A percentile compares a stretch with the other conserved stretches of the same genome.
Evolutionary conservation across 2,888 invertebrate species (phyloP).

Genomic region (Eupithecia dodoneata): DNA sequence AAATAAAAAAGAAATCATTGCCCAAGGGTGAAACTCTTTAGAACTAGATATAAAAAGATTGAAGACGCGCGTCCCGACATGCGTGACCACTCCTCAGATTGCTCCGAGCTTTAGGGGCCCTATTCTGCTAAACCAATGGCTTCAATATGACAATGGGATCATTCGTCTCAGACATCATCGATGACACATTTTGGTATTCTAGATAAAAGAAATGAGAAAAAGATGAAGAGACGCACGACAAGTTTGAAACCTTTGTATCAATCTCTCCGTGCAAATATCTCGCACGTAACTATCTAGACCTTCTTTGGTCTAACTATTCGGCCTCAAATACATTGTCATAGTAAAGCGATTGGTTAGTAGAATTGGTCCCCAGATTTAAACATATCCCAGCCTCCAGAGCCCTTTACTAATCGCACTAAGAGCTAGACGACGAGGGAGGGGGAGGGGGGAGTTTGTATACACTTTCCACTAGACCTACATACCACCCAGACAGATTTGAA

Average conservation of each 20-base stretch:
- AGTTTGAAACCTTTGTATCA: not conserved
- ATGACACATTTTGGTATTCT: not conserved
- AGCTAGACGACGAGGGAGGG: not conserved
- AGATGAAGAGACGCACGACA: not conserved
- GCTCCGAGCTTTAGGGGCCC: not conserved
- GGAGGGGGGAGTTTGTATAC: not conserved
- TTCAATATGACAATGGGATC: not conserved
- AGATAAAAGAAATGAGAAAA: not conserved
- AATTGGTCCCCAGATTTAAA: not conserved
- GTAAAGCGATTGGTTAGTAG: not conserved
- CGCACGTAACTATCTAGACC: not conserved
- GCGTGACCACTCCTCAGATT: constrained; percentile 4
- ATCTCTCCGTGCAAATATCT: not conserved
- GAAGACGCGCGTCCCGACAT: not conserved
- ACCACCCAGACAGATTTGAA: not conserved
- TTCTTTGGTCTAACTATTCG: not conserved
- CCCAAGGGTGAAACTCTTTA: not conserved
- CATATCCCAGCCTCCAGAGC: not conserved
- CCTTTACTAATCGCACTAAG: constrained; percentile 1
- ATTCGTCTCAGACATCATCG: not conserved
- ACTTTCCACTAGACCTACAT: not conserved
- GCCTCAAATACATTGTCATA: not conserved
- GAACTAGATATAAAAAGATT: constrained; percentile 2
- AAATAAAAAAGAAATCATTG: not conserved
- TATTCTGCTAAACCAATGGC: not conserved